Conservation (phyloP, 2,888 invertebrate species). For the Neuroscelio doddi region DNA sequence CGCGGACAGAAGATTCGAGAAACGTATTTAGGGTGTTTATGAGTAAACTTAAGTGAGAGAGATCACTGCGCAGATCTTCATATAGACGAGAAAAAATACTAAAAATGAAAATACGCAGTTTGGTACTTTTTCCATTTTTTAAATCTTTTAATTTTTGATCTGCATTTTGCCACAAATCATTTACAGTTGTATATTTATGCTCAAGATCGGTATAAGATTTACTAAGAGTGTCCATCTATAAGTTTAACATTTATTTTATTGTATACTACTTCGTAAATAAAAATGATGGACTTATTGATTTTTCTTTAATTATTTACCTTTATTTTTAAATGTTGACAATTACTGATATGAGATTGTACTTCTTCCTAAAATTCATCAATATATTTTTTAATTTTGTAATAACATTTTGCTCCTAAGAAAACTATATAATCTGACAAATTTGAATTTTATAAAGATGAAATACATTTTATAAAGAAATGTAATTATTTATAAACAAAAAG, state of each 20-base stretch:
- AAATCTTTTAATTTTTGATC: slow-evolving; percentile 50
- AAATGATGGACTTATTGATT: neutral
- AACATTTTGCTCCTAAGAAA: too few relatives aligned
- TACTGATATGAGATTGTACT: slow-evolving; percentile 45
- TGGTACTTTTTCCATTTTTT: too few relatives aligned
- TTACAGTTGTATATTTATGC: slow-evolving; percentile 45
- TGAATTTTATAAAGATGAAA: neutral
- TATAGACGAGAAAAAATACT: too few relatives aligned
- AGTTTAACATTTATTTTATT: neutral
- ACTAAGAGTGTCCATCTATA: slow-evolving; percentile 51
- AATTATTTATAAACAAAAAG: too few relatives aligned
- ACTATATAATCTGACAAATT: too few relatives aligned
- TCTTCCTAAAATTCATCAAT: slow-evolving; percentile 45
- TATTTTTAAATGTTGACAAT: slow-evolving; percentile 48
- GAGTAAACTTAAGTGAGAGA: too few relatives aligned
- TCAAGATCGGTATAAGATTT: slow-evolving; percentile 51
- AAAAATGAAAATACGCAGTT: too few relatives aligned
- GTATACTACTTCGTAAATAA: neutral
- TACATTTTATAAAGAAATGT: too few relatives aligned
- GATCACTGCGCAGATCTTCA: too few relatives aligned
- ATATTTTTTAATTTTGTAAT: neutral
- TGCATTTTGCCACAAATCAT: slow-evolving; percentile 50
- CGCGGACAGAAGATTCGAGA: too few relatives aligned
- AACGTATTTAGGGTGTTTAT: too few relatives aligned
- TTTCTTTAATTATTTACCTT: slow-evolving; percentile 49